These are phyloP conservation scores for Aphis craccivora DNA, from an alignment of 1,140 invertebrate genomes.

Conservation along the genomic window DNA sequence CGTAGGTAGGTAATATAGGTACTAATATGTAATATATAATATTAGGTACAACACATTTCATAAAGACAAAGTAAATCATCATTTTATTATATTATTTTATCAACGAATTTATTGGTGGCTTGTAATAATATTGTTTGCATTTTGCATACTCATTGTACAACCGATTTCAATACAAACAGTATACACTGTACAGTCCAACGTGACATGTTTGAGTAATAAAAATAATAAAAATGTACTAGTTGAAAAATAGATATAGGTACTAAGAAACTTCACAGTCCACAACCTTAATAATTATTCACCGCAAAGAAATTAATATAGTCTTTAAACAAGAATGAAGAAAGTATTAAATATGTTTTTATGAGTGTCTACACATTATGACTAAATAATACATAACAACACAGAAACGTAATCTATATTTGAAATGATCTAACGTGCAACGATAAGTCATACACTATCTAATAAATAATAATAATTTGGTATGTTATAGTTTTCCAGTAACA, in stretches of 20 bases:
- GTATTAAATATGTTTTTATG: background rate
- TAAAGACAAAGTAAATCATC: too few species aligned
- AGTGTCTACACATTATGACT: background rate
- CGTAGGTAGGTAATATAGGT: too few species aligned
- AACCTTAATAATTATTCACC: background rate
- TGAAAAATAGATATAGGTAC: constrained; percentile 42
- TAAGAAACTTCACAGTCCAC: constrained; percentile 31
- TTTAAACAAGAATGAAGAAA: constrained; percentile 53
- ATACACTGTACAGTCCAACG: background rate
- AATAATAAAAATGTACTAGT: constrained; percentile 14
- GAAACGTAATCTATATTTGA: background rate
- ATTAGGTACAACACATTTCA: background rate
- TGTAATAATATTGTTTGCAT: background rate
- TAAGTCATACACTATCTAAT: background rate
- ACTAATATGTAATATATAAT: background rate
- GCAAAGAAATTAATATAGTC: background rate
- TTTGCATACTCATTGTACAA: background rate
- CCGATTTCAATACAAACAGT: constrained; percentile 49
- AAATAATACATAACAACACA: background rate
- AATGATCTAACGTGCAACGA: background rate
- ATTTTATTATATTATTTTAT: too few species aligned
- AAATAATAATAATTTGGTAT: background rate
- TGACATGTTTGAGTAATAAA: background rate
- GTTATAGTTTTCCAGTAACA: background rate
- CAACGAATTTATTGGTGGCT: background rate